phyloP scores from a whole-genome alignment of 1,140 invertebrate species.

The Wiebesia pumilae region DNA sequence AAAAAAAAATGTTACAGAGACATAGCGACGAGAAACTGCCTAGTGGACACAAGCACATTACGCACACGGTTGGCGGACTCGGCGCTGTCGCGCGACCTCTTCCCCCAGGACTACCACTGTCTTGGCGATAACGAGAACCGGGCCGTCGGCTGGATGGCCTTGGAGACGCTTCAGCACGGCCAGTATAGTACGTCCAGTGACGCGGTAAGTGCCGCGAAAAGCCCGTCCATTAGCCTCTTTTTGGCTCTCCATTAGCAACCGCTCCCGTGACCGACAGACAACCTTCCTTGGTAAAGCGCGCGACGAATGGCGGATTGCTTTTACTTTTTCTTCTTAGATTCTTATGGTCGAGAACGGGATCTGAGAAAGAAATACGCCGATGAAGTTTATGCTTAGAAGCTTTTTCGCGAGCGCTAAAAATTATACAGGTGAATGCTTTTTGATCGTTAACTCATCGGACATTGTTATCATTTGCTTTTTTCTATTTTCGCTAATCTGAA shows the following conservation, averaged over 20 bases:
- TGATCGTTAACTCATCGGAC: not conserved
- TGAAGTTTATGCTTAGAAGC: no score
- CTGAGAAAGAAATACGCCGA: no score
- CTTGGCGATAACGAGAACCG: slow-evolving; percentile 95
- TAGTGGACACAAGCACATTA: slow-evolving; percentile 82
- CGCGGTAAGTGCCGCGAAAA: slow-evolving; percentile 79
- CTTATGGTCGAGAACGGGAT: not conserved
- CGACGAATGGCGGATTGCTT: not conserved
- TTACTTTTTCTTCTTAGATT: not conserved
- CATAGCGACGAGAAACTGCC: slow-evolving; percentile 91
- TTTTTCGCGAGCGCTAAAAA: no score
- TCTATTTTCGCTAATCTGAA: not conserved
- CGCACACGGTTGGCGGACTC: slow-evolving; percentile 92
- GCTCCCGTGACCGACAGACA: not conserved
- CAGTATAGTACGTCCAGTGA: slow-evolving; percentile 88
- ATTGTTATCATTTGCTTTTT: no score
- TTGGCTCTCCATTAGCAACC: not conserved
- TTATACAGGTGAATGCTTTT: no score
- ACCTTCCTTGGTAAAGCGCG: not conserved
- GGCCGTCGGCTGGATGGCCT: slow-evolving; percentile 96
- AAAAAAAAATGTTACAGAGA: slow-evolving; percentile 76
- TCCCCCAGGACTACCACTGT: slow-evolving; percentile 96
- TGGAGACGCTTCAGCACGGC: slow-evolving; percentile 88
- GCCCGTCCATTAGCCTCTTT: not conserved
- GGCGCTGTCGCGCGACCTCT: slow-evolving; percentile 91